These are phyloP conservation scores for Drosophila sucinea DNA, from an alignment of 1,140 invertebrate genomes.

Conservation along the genomic window DNA sequence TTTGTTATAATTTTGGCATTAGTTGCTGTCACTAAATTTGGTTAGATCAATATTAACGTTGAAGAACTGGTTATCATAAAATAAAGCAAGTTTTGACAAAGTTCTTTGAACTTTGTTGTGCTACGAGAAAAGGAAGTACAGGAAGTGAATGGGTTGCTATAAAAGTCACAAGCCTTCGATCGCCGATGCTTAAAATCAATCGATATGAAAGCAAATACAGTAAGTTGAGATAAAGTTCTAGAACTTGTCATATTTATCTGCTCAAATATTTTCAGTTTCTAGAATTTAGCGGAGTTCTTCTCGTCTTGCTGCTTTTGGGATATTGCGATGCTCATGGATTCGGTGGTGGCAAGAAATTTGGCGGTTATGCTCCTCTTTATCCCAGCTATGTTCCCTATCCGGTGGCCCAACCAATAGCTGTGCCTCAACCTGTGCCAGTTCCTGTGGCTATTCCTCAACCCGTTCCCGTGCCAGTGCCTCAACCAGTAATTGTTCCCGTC, in stretches of 20 bases:
- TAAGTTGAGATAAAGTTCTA: slow-evolving; percentile 37
- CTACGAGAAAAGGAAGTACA: slow-evolving; percentile 59
- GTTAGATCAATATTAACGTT: slow-evolving; percentile 46
- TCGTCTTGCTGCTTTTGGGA: slow-evolving; percentile 35
- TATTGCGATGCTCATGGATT: slow-evolving; percentile 48
- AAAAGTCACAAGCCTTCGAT: slow-evolving; percentile 44
- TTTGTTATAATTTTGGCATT: slow-evolving; percentile 51
- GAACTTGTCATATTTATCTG: neutral
- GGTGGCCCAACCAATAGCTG: slow-evolving; percentile 42
- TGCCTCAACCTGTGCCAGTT: slow-evolving; percentile 42
- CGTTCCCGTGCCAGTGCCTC: slow-evolving; percentile 25
- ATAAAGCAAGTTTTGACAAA: slow-evolving; percentile 37
- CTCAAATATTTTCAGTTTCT: slow-evolving; percentile 10
- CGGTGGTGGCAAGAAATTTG: slow-evolving; percentile 55
- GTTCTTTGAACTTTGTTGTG: slow-evolving; percentile 65
- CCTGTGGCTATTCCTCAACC: slow-evolving; percentile 41
- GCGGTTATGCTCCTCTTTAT: slow-evolving; percentile 48
- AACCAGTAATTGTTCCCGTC: slow-evolving; percentile 20
- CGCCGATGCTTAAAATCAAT: slow-evolving; percentile 48
- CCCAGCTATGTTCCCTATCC: slow-evolving; percentile 58
- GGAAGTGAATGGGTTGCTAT: slow-evolving; percentile 61
- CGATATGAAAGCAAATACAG: slow-evolving; percentile 44
- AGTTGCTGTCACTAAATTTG: slow-evolving; percentile 63
- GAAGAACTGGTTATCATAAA: slow-evolving; percentile 48
- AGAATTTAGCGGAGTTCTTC: slow-evolving; percentile 18